Evolutionary conservation across 2,113 vertebrate genomes (phyloP), one percentile per base, ranked within the genome.

Genomic region (Tapirus terrestris): DNA sequence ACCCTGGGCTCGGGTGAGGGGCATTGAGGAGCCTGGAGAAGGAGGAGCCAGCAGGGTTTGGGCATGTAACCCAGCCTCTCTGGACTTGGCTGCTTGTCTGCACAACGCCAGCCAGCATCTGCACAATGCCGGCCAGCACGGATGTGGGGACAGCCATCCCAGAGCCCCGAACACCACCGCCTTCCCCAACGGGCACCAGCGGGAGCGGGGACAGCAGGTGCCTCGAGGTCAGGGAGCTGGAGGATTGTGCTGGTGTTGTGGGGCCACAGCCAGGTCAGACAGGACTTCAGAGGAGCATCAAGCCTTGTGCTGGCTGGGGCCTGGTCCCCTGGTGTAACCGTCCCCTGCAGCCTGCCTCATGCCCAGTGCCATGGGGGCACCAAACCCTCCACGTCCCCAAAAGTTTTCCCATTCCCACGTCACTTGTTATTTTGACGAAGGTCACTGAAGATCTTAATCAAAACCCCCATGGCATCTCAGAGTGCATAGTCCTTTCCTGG

Each of bases 381-480:
- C 9, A 33, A 31, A 53, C 18, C 29, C 60, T 65, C 39, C 39
- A 65, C 0, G 0, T 45, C 27, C 6, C 81, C 31, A 45, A 8
- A 65, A 3, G 29, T 25, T 4, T 48, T 14, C 20, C 16, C 86
- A 16, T 25, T 45, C 20, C 20, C 8, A 1, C 5, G 5, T n/a
- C 4, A 14, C 58, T 10, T 33, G 58, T 10, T 33, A 70, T 67
- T 25, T 18, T 11, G 4, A 4, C 9, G 8, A 25, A 16, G 29
- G 13, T 31, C 11, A 10, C 36, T 61, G 31, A 43, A 6, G 10
- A 76, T 18, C 2, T 20, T 75, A 45, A 12, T n/a, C 8, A 25
- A 17, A 5, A 5, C 0, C 2, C 29, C 53, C 13, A 1, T 73
- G 27, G 23, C 4, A 12, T 14, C 27, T 20, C 18, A 2, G 11